Conservation (phyloP, 1,140 invertebrate genomes). For the Hesperophylax magnus region DNA sequence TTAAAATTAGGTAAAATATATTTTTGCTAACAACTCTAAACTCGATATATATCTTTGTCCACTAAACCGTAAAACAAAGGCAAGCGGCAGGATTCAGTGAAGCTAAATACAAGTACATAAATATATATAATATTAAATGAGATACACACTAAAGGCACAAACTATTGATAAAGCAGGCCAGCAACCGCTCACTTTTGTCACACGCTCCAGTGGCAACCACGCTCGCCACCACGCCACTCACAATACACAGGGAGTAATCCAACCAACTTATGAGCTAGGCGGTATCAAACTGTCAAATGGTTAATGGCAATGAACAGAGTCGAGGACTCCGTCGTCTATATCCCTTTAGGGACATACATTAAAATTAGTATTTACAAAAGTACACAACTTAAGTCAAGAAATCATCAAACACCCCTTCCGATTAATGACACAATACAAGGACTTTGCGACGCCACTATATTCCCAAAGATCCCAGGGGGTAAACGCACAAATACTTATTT, state of each 20-base stretch:
- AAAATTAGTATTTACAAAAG: conserved; percentile 59
- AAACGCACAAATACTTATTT: too few relatives aligned
- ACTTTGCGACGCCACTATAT: neutral
- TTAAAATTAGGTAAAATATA: conserved; percentile 70
- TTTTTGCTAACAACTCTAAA: conserved; percentile 62
- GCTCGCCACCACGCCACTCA: neutral
- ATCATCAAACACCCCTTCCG: conserved; percentile 10
- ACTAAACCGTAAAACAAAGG: conserved; percentile 58
- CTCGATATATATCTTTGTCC: conserved; percentile 51
- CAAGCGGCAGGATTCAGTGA: conserved; percentile 55
- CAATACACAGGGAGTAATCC: conserved; percentile 4
- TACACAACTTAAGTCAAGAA: conserved; percentile 51
- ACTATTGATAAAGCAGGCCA: conserved; percentile 54
- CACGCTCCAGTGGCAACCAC: conserved; percentile 47
- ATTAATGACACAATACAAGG: conserved; percentile 13
- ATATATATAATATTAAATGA: conserved; percentile 53
- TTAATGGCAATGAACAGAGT: conserved; percentile 55
- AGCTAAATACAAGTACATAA: conserved; percentile 53
- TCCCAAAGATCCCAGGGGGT: too few relatives aligned
- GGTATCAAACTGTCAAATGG: conserved; percentile 57
- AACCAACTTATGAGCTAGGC: conserved; percentile 52
- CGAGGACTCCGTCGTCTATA: conserved; percentile 18
- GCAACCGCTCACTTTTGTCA: conserved; percentile 53
- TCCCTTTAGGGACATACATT: conserved; percentile 46
- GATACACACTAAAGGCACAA: conserved; percentile 57